Evolutionary conservation across 2,888 invertebrate species (phyloP), one percentile per base, ranked within the genome.

Genomic region (Watsonalla cultraria): DNA sequence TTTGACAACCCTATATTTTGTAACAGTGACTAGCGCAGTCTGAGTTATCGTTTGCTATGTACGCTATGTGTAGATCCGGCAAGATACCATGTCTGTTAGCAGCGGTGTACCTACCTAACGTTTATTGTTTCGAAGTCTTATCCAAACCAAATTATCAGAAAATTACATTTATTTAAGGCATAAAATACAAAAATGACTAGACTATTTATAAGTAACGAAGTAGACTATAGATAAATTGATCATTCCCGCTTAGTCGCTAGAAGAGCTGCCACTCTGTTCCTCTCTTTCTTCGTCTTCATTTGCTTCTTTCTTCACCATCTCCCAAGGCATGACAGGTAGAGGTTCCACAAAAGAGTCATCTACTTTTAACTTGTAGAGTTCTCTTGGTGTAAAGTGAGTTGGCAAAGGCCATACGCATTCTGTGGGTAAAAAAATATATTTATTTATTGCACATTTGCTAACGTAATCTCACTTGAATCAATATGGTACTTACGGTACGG

Each of bases 321-420:
- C 90, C 90, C 90, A 90, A 0, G 89, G 85, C 90, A 90, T 90
- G 14, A 88, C 79, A 0, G 90, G 90, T 14, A 90, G 66, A 0
- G 86, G 87, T 52, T 90, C 86, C 55, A 90, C 90, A 58, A 90
- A 90, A 0, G 86, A 80, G 56, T 89, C 89, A 56, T 90, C 90
- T 7, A 85, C 63, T 68, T 86, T 90, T 66, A 90, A 61, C 70
- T 90, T 90, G 68, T 82, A 90, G 5, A 90, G 69, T 37, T 65
- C 61, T 0, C 82, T 76, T 11, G 90, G 90, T 0, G 90, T 90
- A 61, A 78, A 88, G 54, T 90, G 90, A 1, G 83, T 82, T 5
- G 83, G 81, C 5, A 89, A 65, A 0, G 90, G 90, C 90, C 90
- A 90, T 7, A 86, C 88, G 47, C 65, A 61, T 70, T 90, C 90